A percentile compares a stretch with the other conserved stretches of the same genome.
phyloP scores from a whole-genome alignment of 2,797 vertebrate genomes.

The Hypotaenidia philippensis region DNA sequence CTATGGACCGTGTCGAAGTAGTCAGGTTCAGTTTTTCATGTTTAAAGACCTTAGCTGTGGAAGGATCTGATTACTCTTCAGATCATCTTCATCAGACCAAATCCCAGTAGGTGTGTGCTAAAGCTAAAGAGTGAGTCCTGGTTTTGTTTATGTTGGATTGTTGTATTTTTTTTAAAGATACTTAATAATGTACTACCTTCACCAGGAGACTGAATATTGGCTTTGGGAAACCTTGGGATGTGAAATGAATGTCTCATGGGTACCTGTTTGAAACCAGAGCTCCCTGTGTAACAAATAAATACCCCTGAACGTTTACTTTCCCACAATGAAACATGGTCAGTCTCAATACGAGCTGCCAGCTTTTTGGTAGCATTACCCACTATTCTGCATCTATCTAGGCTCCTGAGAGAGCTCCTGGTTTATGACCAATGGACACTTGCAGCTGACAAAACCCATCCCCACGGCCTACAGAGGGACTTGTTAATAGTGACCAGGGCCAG shows the following conservation, averaged over 20 bases:
- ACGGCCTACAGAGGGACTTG: not conserved
- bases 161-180: not conserved
- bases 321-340: not conserved
- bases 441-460: not conserved
- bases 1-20: not conserved
- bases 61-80: not conserved
- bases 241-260: not conserved
- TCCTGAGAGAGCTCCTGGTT: not conserved
- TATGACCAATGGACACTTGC: not conserved
- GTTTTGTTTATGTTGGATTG: not conserved
- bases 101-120: not conserved
- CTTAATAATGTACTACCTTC: not conserved
- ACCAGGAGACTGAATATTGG: not conserved
- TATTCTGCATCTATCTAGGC: not conserved
- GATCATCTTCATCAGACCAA: not conserved
- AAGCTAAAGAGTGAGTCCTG: not conserved
- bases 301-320: not conserved
- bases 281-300: not conserved
- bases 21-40: not conserved
- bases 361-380: not conserved
- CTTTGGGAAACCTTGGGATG: not conserved
- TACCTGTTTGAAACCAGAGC: not conserved
- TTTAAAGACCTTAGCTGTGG: not conserved
- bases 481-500: not conserved
- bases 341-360: not conserved